These are phyloP conservation scores for Erythrocebus patas DNA, from an alignment of 2,113 vertebrate genomes.

Conservation along the genomic window DNA sequence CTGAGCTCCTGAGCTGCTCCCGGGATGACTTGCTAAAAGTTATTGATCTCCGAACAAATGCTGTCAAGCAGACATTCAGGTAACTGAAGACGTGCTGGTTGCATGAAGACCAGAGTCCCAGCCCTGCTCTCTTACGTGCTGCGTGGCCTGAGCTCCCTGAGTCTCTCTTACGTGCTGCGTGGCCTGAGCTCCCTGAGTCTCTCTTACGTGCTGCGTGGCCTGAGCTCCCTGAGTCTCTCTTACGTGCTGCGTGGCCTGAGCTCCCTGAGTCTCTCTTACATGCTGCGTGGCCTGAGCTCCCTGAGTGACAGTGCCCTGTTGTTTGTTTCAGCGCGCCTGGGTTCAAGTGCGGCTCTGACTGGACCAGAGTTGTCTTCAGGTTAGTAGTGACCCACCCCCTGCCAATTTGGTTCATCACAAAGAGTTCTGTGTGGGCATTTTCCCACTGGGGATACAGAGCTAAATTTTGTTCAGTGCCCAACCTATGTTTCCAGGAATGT, in stretches of 20 bases:
- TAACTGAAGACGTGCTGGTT: constrained; percentile 50
- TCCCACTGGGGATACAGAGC: not conserved
- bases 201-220: too few relatives aligned
- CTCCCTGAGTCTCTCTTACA: fast-evolving
- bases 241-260: too few relatives aligned
- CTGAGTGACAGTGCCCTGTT: not conserved
- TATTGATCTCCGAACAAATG: constrained; percentile 90
- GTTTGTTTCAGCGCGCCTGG: constrained; percentile 89
- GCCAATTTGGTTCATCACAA: not conserved
- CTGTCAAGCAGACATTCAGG: constrained; percentile 93
- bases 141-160: fast-evolving
- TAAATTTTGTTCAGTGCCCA: fast-evolving
- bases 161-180: too few relatives aligned
- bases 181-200: not conserved
- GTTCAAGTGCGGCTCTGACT: constrained; percentile 98
- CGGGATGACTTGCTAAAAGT: constrained; percentile 95
- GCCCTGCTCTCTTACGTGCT: not conserved
- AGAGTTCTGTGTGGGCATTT: not conserved
- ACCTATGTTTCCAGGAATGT: not conserved
- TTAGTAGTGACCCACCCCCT: constrained; percentile 67
- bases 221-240: fast-evolving
- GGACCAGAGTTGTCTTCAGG: constrained; percentile 98
- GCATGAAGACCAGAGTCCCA: fast-evolving
- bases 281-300: not conserved
- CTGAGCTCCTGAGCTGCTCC: constrained; percentile 94